These are phyloP conservation scores for Cygnus atratus DNA, from an alignment of 2,113 vertebrate genomes.

Conservation along the genomic window DNA sequence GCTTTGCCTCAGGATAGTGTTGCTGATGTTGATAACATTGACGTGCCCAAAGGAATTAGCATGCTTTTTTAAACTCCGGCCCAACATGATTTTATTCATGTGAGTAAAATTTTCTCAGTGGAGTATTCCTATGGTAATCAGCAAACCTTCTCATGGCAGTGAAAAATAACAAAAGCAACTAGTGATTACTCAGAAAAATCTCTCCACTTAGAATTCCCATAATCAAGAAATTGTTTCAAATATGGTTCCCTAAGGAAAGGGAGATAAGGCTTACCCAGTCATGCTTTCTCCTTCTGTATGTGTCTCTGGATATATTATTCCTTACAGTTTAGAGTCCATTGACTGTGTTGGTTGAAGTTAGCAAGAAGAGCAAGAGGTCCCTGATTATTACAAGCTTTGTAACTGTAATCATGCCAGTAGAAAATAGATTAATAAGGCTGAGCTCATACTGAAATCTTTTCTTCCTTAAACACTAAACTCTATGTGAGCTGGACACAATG, in stretches of 20 bases:
- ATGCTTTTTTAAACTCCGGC: neutral
- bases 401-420: neutral
- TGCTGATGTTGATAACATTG: neutral
- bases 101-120: neutral
- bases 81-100: neutral
- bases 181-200: neutral
- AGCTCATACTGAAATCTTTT: neutral
- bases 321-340: neutral
- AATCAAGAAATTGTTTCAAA: neutral
- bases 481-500: neutral
- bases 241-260: neutral
- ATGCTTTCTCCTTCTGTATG: neutral
- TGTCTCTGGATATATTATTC: neutral
- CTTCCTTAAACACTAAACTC: neutral
- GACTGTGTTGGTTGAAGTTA: neutral
- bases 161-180: neutral
- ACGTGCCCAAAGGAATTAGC: neutral
- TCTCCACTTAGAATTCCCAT: neutral
- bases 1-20: neutral
- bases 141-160: neutral
- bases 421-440: neutral
- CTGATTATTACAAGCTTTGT: neutral
- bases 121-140: neutral
- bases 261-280: fast-evolving
- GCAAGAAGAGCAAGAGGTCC: neutral